Percentiles rank a stretch among this genome's conserved stretches.
These are phyloP conservation scores for Drosophila formosana DNA, from an alignment of 2,888 invertebrate genomes.

Conservation along the genomic window DNA sequence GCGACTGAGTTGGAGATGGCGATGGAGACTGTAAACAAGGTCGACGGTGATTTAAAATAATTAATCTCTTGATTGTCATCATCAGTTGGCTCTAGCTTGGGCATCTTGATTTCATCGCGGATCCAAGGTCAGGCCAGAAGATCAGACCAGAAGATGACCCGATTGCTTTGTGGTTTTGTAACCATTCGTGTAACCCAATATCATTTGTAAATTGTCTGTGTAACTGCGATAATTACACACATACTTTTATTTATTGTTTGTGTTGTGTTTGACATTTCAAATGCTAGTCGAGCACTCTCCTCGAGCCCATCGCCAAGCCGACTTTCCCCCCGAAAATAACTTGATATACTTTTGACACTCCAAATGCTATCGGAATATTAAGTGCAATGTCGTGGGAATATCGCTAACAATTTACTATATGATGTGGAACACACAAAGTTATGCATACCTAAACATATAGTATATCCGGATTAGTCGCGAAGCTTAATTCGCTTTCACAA, in stretches of 20 bases:
- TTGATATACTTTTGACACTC: slow-evolving; percentile 44
- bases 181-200: slow-evolving; percentile 60
- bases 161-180: slow-evolving; percentile 48
- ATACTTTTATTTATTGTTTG: not conserved
- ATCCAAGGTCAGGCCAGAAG: slow-evolving; percentile 51
- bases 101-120: slow-evolving; percentile 57
- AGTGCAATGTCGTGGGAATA: slow-evolving; percentile 45
- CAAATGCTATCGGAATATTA: slow-evolving; percentile 62
- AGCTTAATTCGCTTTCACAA: slow-evolving; percentile 50
- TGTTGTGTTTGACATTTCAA: slow-evolving; percentile 58
- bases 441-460: slow-evolving; percentile 32
- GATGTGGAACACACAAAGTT: slow-evolving; percentile 30
- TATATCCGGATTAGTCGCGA: not conserved
- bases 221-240: slow-evolving; percentile 44
- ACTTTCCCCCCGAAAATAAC: slow-evolving; percentile 48
- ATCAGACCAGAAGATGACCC: slow-evolving; percentile 54
- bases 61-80: slow-evolving; percentile 64
- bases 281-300: slow-evolving; percentile 27
- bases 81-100: slow-evolving; percentile 15
- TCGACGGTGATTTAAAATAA: slow-evolving; percentile 64
- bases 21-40: slow-evolving; percentile 51
- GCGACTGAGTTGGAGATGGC: not conserved
- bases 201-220: slow-evolving; percentile 52
- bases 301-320: slow-evolving; percentile 9
- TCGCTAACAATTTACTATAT: slow-evolving; percentile 12